These are phyloP conservation scores for Hartigia nigra DNA, from an alignment of 2,888 invertebrate species.

Conservation along the genomic window DNA sequence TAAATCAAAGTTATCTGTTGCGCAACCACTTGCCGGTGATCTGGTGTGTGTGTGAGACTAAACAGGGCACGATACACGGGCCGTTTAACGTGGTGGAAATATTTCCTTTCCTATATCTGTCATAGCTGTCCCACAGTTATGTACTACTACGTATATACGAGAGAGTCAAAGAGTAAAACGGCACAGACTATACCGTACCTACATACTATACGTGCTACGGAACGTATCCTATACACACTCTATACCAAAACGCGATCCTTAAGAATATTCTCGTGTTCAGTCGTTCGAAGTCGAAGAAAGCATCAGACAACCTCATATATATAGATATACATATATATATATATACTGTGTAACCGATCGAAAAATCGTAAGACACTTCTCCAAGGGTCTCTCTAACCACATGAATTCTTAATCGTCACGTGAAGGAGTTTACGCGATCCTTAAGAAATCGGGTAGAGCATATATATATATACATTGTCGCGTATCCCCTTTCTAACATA, in stretches of 20 bases:
- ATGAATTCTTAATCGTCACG: background rate
- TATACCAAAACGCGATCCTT: background rate
- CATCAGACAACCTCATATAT: background rate
- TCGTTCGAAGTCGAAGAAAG: background rate
- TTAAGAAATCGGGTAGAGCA: background rate
- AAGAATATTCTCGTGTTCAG: background rate
- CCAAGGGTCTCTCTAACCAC: background rate
- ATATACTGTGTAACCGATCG: background rate
- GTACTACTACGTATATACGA: background rate
- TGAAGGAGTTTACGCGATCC: background rate
- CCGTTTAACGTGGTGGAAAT: conserved; percentile 29
- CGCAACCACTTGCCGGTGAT: conserved; percentile 53
- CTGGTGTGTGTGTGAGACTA: conserved; percentile 45
- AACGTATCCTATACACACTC: background rate
- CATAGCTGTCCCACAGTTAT: conserved; percentile 30
- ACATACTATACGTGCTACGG: background rate
- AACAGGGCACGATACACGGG: conserved; percentile 43
- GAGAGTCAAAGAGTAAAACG: background rate
- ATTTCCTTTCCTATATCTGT: conserved; percentile 42
- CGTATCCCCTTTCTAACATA: background rate
- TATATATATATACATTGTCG: background rate
- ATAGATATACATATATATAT: no score
- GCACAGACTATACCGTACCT: background rate
- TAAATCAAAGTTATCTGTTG: conserved; percentile 64
- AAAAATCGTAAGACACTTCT: background rate